These are phyloP conservation scores for Scolopax rusticola DNA, from an alignment of 2,797 vertebrate genomes.

Conservation along the genomic window DNA sequence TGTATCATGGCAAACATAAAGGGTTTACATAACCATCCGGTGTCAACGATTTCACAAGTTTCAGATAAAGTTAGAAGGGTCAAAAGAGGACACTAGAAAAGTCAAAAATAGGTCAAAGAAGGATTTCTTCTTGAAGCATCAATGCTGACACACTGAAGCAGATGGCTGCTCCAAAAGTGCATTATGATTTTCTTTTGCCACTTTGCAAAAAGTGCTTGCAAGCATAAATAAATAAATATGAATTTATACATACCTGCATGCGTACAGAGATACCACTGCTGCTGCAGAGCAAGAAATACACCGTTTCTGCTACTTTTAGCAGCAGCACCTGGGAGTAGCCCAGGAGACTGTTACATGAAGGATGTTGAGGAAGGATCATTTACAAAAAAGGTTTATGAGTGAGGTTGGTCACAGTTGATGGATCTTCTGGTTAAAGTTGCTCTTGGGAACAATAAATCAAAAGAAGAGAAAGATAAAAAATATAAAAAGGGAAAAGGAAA, in stretches of 20 bases:
- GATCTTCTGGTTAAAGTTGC: neutral
- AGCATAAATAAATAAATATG: neutral
- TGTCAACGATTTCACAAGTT: neutral
- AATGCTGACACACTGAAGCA: neutral
- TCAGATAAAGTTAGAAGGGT: neutral
- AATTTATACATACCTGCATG: neutral
- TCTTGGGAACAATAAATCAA: neutral
- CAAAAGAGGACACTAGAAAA: neutral
- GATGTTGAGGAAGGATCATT: neutral
- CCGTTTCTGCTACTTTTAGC: neutral
- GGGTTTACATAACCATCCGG: neutral
- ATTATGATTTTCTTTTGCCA: neutral
- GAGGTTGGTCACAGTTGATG: neutral
- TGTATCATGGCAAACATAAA: neutral
- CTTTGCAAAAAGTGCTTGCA: neutral
- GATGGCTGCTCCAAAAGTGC: neutral
- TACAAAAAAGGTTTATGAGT: neutral
- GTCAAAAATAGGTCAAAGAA: neutral
- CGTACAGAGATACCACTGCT: neutral
- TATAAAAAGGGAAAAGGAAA: neutral
- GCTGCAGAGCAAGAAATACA: neutral
- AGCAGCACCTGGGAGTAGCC: neutral
- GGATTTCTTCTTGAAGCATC: neutral
- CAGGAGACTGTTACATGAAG: neutral
- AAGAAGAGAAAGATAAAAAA: neutral